phyloP scores from a whole-genome alignment of 1,140 invertebrate genomes.

The Aphelenchoides besseyi region DNA sequence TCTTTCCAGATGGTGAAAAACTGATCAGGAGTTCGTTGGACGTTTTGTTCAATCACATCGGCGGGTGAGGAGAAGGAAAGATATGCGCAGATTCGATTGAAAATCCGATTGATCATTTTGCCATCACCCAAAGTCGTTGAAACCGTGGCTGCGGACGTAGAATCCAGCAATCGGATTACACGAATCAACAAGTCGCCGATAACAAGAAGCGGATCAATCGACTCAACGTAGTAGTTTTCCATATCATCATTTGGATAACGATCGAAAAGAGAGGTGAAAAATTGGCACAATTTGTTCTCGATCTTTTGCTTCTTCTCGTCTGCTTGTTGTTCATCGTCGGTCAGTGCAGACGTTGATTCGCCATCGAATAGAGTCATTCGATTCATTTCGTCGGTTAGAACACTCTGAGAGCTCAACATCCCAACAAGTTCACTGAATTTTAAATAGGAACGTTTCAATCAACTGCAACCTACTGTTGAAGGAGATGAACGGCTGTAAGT shows the following conservation, averaged over 20 bases:
- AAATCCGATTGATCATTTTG: not conserved
- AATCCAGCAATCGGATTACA: conserved; percentile 13
- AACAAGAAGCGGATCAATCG: not conserved
- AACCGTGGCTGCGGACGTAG: not conserved
- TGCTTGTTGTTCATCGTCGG: conserved; percentile 1
- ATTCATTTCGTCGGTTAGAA: not conserved
- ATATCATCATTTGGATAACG: not conserved
- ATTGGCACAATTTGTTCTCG: conserved; percentile 14
- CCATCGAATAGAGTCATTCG: not conserved
- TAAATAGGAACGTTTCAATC: too few species aligned
- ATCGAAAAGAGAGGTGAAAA: conserved; percentile 3
- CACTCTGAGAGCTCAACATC: not conserved
- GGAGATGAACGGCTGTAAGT: conserved; percentile 7
- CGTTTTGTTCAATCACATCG: not conserved
- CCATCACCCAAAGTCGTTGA: not conserved
- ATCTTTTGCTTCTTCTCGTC: not conserved
- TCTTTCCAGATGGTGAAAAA: conserved; percentile 17
- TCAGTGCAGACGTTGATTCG: not conserved
- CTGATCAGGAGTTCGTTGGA: not conserved
- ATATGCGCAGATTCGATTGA: not conserved
- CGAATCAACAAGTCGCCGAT: conserved; percentile 3
- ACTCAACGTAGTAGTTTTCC: not conserved
- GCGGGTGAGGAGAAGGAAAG: not conserved
- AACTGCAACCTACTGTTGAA: conserved; percentile 14
- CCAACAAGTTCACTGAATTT: not conserved